Base-by-base conservation (phyloP, 2,888 invertebrate genomes). In the Anodontia alba region DNA sequence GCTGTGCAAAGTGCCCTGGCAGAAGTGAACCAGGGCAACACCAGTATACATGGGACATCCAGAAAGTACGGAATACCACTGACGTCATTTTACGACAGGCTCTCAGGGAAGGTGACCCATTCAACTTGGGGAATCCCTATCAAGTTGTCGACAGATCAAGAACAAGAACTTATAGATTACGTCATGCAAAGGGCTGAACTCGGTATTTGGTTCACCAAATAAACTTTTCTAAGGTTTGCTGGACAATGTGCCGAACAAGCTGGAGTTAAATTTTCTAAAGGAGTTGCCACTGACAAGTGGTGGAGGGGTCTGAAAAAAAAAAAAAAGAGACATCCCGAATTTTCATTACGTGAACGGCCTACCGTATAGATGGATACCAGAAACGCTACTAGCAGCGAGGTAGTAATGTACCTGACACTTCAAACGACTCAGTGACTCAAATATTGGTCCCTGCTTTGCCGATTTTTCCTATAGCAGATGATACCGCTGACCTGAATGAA, bases 251-350 rank as follows among this genome's bases (percentile, higher is more conserved):
- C 17, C 3, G n/a, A 46, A 46, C 3, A 12, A 46, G 20, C 2
- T 12, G 20, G 46, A 2, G 3, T 15, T 15, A 20, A 3, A 12
- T 46, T 46, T 46, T 12, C 8, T 38, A 78, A 69, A 12, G 57
- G 67, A 0, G 17, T 36, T 10, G 57, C 76, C 0, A 67, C 79
- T 0, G 74, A 82, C n/a, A 79, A 66, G 46, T 74, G 71, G 82
- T 74, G 82, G 79, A 29, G 76, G 17, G 46, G 76, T 0, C 23
- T 76, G 5, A 78, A 76, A 57, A 31, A 38, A 43, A n/a, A n/a
- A n/a, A n/a, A n/a, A n/a, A n/a, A n/a, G n/a, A 68, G 79, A 46
- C 73, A 79, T 23, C 62, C 57, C 0, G 42, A 62, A 5, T 38
- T 38, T 12, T 38, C 38, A 12, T 10, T 79, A 0, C 36, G 73